Evolutionary conservation across 1,140 invertebrate species (phyloP), one percentile per base, ranked within the genome.

Genomic region (Drosophila littoralis): DNA sequence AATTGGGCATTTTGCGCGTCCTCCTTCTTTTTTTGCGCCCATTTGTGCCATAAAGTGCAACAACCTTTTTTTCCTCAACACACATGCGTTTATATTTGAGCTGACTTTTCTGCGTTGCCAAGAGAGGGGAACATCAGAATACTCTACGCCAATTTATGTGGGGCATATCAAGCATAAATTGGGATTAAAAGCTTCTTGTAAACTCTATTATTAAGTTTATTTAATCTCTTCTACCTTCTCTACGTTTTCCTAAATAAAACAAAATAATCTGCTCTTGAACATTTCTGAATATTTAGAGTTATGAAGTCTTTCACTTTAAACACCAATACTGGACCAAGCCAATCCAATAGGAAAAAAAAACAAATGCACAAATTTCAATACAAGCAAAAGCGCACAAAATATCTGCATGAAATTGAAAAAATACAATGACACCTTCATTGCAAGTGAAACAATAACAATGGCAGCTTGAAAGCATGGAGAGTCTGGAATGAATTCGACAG

Each of bases 341-440:
- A 60, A 69, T 13, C 6, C 15, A 12, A 52, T 64, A 38, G 12
- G 12, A 59, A 35, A 68, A 17, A 15, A 32, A 8, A 75, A 59
- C 67, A 72, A 71, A 71, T 74, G 45, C 63, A 35, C 75, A 73
- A 73, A 66, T 68, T 79, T 76, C 72, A 68, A 42, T 17, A 36
- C 10, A 40, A 32, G 35, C 33, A 42, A 59, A 68, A 52, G 40
- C 2, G 40, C 63, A 50, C 38, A 61, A 72, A 79, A 86, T 79
- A 79, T 69, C 66, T 28, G 76, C 68, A 74, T 81, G 75, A 88
- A 88, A 82, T 88, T 88, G 79, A 77, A 88, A 86, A 88, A 86
- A 82, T 88, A 88, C 80, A 79, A 88, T 88, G 83, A 88, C 83
- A 88, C 83, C 83, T 88, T 88, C 67, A 82, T 80, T 80, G 83